A percentile compares a stretch with the other conserved stretches of the same genome.
These are phyloP conservation scores for Falco berigora DNA, from an alignment of 2,797 vertebrate species.

Conservation along the genomic window DNA sequence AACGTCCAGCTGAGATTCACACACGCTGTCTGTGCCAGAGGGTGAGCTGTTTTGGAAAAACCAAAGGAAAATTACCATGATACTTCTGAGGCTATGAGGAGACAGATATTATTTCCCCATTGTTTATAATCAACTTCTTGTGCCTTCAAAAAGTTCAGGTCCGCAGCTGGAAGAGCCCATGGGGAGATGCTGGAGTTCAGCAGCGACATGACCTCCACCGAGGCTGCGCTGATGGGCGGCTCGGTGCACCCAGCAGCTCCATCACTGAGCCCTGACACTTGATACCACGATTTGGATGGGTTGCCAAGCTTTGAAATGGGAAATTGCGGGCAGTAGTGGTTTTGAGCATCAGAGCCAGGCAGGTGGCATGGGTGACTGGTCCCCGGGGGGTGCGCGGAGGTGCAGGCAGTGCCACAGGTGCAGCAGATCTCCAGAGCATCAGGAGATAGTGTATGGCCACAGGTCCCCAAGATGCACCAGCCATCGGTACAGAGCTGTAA, in stretches of 20 bases:
- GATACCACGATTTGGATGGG: background rate
- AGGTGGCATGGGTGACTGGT: background rate
- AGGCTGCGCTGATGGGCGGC: background rate
- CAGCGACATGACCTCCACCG: accelerated
- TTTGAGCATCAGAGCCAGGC: background rate
- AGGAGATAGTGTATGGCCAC: background rate
- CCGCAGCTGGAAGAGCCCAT: background rate
- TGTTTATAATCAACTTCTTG: background rate
- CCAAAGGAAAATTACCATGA: background rate
- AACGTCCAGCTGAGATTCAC: background rate
- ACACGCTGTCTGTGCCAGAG: background rate
- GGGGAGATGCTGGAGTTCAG: background rate
- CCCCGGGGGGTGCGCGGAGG: background rate
- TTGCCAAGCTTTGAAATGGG: background rate
- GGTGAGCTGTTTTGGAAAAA: background rate
- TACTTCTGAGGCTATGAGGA: background rate
- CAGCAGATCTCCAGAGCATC: background rate
- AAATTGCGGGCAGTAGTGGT: background rate
- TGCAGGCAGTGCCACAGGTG: background rate
- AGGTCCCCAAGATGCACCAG: accelerated
- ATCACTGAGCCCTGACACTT: background rate
- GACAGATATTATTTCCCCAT: background rate
- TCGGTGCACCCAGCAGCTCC: background rate
- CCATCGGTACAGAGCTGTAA: background rate
- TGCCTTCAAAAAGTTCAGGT: background rate